Conservation (phyloP, 2,888 invertebrate genomes). For the Trichogramma dendrolimi region DNA sequence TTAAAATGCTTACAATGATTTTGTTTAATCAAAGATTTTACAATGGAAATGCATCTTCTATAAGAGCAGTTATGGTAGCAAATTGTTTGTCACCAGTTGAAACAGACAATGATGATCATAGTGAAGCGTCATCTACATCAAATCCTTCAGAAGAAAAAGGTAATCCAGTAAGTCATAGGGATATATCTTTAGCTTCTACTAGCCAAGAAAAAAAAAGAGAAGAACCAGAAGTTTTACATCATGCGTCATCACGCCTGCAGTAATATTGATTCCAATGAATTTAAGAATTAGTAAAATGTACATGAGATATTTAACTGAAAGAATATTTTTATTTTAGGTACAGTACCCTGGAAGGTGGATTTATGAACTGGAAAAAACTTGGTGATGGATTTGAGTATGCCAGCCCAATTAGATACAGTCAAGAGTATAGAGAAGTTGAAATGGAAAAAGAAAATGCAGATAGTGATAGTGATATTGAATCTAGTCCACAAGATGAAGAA, state of each 20-base stretch:
- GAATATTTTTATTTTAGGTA: constrained; percentile 33
- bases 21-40: constrained; percentile 58
- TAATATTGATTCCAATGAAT: constrained; percentile 31
- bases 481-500: constrained; percentile 41
- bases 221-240: constrained; percentile 44
- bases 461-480: constrained; percentile 42
- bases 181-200: constrained; percentile 43
- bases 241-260: constrained; percentile 50
- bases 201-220: constrained; percentile 30
- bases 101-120: constrained; percentile 41
- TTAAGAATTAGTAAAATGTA: constrained; percentile 9
- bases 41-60: constrained; percentile 75
- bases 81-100: constrained; percentile 58
- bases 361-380: constrained; percentile 49
- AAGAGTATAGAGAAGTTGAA: constrained; percentile 61
- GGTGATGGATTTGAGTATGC: constrained; percentile 55
- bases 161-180: constrained; percentile 57
- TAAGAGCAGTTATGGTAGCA: constrained; percentile 73
- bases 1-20: constrained; percentile 1
- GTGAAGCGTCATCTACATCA: constrained; percentile 40
- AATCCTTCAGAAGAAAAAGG: constrained; percentile 46
- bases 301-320: constrained; percentile 1
- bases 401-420: constrained; percentile 61
- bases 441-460: constrained; percentile 45
- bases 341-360: constrained; percentile 47